Conservation (phyloP, 1,140 invertebrate genomes). For the Platyscapa corneri region DNA sequence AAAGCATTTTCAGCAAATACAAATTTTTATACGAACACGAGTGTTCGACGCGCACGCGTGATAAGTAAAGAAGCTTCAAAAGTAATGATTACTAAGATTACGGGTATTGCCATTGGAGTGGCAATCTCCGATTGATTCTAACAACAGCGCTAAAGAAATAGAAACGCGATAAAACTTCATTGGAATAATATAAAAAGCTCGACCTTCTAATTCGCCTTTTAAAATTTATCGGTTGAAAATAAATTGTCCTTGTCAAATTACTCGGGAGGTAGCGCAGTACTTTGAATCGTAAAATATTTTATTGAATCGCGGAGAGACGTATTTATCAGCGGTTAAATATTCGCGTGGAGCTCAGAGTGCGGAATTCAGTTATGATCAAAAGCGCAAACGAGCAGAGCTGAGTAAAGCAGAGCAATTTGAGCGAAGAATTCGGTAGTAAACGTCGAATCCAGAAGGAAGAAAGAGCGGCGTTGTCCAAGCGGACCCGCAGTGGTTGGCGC, state of each 20-base stretch:
- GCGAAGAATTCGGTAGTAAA: slow-evolving; percentile 45
- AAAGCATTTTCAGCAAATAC: too few relatives aligned
- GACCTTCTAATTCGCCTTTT: background rate
- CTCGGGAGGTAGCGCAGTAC: too few relatives aligned
- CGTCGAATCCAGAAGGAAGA: slow-evolving; percentile 15
- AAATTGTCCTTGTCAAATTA: background rate
- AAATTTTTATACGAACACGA: too few relatives aligned
- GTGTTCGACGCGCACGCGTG: too few relatives aligned
- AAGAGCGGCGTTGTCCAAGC: background rate
- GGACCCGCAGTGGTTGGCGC: background rate
- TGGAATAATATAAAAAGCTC: background rate
- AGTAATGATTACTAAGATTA: too few relatives aligned
- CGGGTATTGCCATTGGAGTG: too few relatives aligned
- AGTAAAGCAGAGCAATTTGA: slow-evolving; percentile 32
- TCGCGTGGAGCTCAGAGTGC: background rate
- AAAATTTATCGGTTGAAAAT: background rate
- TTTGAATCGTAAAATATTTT: background rate
- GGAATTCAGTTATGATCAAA: slow-evolving; percentile 32
- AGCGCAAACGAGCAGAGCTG: slow-evolving; percentile 10
- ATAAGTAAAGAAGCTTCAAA: too few relatives aligned
- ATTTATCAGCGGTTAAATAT: slow-evolving; percentile 19
- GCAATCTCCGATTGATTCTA: too few relatives aligned
- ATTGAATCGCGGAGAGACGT: background rate
- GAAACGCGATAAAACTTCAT: too few relatives aligned
- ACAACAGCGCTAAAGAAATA: background rate